Evolutionary conservation across 2,113 vertebrate species (phyloP).

Genomic region (Tupaia tana): DNA sequence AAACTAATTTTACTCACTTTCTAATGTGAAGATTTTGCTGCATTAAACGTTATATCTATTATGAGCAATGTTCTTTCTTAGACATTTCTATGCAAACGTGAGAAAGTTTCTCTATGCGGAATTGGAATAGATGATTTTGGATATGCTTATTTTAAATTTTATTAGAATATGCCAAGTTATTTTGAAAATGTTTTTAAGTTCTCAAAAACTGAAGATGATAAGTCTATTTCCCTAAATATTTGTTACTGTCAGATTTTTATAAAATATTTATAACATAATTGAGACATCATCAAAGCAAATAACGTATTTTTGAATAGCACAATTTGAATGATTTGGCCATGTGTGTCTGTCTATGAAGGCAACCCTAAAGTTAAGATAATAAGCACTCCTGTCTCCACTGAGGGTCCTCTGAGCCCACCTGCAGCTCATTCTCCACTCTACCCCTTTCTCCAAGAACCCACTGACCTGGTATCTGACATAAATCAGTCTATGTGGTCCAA

Average conservation of each 20-base stretch:
- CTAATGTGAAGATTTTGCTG: constrained; percentile 3
- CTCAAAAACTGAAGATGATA: neutral
- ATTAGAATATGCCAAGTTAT: neutral
- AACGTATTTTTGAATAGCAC: neutral
- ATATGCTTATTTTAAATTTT: constrained; percentile 5
- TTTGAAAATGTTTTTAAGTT: constrained; percentile 52
- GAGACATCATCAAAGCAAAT: neutral
- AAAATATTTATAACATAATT: neutral
- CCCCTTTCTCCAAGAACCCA: neutral
- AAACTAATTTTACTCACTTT: neutral
- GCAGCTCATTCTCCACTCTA: neutral
- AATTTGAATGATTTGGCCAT: constrained; percentile 7
- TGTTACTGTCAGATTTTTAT: neutral
- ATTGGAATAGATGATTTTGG: neutral
- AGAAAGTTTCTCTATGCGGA: neutral
- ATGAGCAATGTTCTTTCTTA: neutral
- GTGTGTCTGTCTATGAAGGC: neutral
- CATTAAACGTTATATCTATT: neutral
- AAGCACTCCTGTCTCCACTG: neutral
- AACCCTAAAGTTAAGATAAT: constrained; percentile 27
- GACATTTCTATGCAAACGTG: neutral
- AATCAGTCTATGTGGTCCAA: neutral
- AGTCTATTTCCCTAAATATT: constrained; percentile 20
- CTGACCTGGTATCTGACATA: neutral
- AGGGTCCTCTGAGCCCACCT: neutral